Percentiles rank a stretch among this genome's conserved stretches.
Evolutionary conservation across 2,797 vertebrate species (phyloP).

Genomic region (Pipistrellus nathusii): DNA sequence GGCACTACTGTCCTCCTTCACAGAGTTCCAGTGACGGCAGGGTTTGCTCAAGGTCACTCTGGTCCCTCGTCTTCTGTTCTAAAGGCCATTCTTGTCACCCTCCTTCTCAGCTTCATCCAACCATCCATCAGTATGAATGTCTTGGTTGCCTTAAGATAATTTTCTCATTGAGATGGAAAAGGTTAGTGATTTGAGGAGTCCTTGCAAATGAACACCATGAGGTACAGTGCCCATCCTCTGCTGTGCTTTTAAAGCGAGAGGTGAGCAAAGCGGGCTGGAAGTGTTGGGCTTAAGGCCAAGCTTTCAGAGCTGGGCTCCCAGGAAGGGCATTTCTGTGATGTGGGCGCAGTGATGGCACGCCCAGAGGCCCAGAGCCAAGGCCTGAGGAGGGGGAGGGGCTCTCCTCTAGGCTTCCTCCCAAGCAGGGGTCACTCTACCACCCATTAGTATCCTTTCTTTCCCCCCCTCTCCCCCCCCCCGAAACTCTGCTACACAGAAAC

Average conservation of each 20-base stretch:
- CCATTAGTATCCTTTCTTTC: background rate
- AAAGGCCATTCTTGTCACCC: background rate
- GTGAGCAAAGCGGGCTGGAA: background rate
- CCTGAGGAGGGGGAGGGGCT: no score
- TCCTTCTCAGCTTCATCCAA: background rate
- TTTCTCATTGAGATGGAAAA: background rate
- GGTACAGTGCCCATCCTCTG: rapidly evolving
- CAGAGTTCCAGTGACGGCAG: background rate
- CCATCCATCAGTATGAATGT: rapidly evolving
- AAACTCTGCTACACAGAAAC: background rate
- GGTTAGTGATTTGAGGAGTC: background rate
- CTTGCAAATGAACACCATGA: background rate
- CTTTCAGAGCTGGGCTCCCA: background rate
- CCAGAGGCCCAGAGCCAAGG: background rate
- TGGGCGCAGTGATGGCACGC: rapidly evolving
- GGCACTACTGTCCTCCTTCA: background rate
- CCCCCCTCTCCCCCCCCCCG: background rate
- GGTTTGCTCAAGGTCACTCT: background rate
- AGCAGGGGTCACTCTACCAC: background rate
- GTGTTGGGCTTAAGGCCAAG: no score
- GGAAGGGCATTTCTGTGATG: background rate
- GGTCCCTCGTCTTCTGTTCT: background rate
- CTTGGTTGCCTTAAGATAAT: background rate
- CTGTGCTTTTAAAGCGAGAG: background rate
- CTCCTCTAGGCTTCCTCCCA: background rate